Base-by-base conservation (phyloP, 1,140 invertebrate species). In the Polyergus mexicanus region DNA sequence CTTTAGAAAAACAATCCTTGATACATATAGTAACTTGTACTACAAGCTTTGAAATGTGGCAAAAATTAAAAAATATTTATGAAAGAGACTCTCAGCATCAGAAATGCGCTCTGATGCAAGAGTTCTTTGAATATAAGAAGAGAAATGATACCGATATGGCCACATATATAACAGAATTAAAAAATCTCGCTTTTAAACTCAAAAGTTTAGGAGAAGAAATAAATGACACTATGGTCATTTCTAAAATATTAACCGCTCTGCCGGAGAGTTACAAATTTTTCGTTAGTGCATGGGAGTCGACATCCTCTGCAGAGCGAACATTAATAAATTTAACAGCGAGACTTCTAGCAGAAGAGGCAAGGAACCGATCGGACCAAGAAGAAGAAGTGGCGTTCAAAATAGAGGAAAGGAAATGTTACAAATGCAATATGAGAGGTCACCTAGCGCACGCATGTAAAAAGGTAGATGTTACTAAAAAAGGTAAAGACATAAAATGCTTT, bases 71-170 rank as follows among this genome's bases (percentile, higher is more conserved):
- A 10, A 6, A 19, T 11, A 62, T 76, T 25, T 76, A 60, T 76
- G 74, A 76, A 63, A 76, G 74, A 62, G 56, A 76, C 44, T 60
- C 28, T 16, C 54, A 76, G 2, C 58, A 76, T 4, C 58, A 76
- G 16, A 76, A 76, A 62, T 76, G 74, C 25, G 19, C 22, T 60
- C 22, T 62, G 22, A 60, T 76, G 22, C 74, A 76, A 6, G 58
- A 76, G 22, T 76, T 76, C 8, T 76, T 76, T 7, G 58, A 62
- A 28, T 76, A 76, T 62, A 58, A 76, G 16, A 60, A 47, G 1
- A 25, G 13, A 56, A 62, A 1, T 16, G 74, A 76, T n/a, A 11
- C 38, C 0, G 38, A 68, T 3, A 68, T 68, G 65, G 65, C 38
- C n/a, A 68, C n/a, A n/a, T n/a, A 44, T 13, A 68, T 76, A 76